Evolutionary conservation across 2,888 invertebrate species (phyloP).

Genomic region (Cheilosia vulpina): DNA sequence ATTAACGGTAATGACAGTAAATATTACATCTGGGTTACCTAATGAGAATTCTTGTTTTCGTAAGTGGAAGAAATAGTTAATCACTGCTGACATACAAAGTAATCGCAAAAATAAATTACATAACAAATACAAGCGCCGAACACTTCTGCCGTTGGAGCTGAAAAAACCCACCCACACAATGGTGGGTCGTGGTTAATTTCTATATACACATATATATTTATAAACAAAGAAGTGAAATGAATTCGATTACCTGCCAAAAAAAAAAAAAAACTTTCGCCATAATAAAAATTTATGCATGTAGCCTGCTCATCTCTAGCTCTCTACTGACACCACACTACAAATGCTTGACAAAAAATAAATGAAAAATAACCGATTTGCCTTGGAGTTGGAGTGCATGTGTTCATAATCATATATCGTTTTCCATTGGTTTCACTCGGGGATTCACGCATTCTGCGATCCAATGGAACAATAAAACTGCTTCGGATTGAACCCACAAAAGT

Average conservation of each 20-base stretch:
- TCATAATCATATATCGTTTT: too few relatives aligned
- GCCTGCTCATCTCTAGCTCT: neutral
- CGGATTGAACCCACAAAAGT: too few relatives aligned
- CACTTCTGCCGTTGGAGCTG: neutral
- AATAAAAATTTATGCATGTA: neutral
- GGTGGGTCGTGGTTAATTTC: neutral
- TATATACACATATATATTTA: too few relatives aligned
- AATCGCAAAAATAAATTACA: neutral
- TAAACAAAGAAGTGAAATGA: conserved; percentile 4
- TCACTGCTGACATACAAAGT: too few relatives aligned
- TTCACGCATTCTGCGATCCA: too few relatives aligned
- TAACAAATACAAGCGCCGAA: neutral
- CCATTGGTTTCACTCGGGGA: too few relatives aligned
- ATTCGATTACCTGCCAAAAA: conserved; percentile 21
- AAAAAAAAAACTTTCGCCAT: conserved; percentile 24
- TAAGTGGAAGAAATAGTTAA: too few relatives aligned
- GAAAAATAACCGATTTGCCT: conserved; percentile 1
- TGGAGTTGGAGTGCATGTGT: conserved; percentile 18
- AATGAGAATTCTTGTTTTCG: too few relatives aligned
- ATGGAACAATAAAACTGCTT: too few relatives aligned
- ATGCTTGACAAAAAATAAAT: too few relatives aligned
- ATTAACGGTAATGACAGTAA: too few relatives aligned
- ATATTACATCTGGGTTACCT: too few relatives aligned
- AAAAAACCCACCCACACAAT: neutral
- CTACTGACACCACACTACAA: neutral